These are phyloP conservation scores for Lathronympha strigana DNA, from an alignment of 2,888 invertebrate genomes.

Conservation along the genomic window DNA sequence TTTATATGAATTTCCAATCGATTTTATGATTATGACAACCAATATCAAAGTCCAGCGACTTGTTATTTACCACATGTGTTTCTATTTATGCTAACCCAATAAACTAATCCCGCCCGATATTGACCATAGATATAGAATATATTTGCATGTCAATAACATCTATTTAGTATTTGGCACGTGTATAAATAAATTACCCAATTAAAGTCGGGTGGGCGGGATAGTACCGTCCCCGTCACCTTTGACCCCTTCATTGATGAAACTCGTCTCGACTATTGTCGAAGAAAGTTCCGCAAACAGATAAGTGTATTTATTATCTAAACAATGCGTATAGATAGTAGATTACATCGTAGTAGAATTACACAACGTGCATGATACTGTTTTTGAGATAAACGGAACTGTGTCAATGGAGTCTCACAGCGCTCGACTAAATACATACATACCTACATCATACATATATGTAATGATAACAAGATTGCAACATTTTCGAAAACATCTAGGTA, in stretches of 20 bases:
- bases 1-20: not conserved
- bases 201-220: conserved; percentile 17
- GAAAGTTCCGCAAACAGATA: conserved; percentile 41
- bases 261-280: conserved; percentile 29
- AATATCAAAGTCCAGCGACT: not conserved
- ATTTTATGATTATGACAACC: not conserved
- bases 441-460: not conserved
- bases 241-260: conserved; percentile 38
- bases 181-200: conserved; percentile 3
- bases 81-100: not conserved
- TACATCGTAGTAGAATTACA: conserved; percentile 52
- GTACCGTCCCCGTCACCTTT: conserved; percentile 12
- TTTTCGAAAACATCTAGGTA: not conserved
- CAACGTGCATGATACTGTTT: conserved; percentile 52
- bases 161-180: conserved; percentile 25
- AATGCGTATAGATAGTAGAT: conserved; percentile 40
- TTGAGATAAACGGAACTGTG: conserved; percentile 63
- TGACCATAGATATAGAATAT: not conserved
- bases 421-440: conserved; percentile 6
- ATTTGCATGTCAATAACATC: conserved; percentile 35
- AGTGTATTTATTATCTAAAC: conserved; percentile 42
- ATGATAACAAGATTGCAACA: conserved; percentile 5
- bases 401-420: conserved; percentile 56
- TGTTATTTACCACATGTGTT: not conserved
- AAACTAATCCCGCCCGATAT: not conserved